A percentile compares a stretch with the other conserved stretches of the same genome.
phyloP scores from a whole-genome alignment of 1,140 invertebrate genomes.

The Bursaphelenchus mucronatus region DNA sequence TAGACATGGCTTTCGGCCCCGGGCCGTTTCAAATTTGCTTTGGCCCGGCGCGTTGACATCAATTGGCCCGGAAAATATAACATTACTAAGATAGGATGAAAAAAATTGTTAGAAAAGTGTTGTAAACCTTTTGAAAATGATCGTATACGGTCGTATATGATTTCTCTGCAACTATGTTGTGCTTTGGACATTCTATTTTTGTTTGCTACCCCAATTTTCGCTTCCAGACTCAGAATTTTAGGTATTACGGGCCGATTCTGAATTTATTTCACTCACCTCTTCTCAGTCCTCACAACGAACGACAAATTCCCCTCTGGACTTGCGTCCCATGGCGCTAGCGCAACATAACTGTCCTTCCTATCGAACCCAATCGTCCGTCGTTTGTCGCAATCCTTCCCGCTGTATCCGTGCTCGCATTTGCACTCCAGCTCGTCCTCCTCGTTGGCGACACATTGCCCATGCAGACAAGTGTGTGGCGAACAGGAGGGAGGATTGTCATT shows the following conservation, averaged over 20 bases:
- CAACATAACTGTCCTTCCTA: conserved; percentile 85
- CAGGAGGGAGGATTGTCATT: conserved; percentile 19
- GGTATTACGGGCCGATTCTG: no score
- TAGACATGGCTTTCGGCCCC: no score
- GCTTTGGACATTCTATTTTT: no score
- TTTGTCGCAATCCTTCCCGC: conserved; percentile 82
- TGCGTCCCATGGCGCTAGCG: conserved; percentile 66
- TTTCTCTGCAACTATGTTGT: no score
- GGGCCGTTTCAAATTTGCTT: no score
- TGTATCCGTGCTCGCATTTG: conserved; percentile 88
- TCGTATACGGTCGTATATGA: no score
- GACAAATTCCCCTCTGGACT: conserved; percentile 86
- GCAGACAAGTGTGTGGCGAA: conserved; percentile 30
- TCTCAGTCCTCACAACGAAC: conserved; percentile 76
- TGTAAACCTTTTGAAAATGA: not conserved
- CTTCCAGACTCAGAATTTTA: no score
- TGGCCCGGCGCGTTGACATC: no score
- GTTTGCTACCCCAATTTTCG: no score
- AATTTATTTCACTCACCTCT: conserved; percentile 41
- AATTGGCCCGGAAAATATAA: no score
- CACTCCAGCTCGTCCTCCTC: conserved; percentile 76
- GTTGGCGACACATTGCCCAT: conserved; percentile 65
- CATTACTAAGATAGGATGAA: no score
- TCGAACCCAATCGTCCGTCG: conserved; percentile 85
- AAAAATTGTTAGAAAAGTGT: no score